phyloP scores from a whole-genome alignment of 2,888 invertebrate genomes.

The Theretra japonica region DNA sequence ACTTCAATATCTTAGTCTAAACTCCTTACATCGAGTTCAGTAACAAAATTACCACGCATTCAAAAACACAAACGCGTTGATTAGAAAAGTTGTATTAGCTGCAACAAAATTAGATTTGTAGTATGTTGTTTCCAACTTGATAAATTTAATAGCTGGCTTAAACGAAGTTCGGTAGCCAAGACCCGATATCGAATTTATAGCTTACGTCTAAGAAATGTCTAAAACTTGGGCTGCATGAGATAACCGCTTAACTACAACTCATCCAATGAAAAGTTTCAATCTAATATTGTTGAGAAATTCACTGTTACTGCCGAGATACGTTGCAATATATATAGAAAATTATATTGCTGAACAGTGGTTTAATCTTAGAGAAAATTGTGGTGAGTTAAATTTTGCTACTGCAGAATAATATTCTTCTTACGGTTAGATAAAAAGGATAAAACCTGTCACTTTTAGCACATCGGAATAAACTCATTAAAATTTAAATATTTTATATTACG shows the following conservation, averaged over 20 bases:
- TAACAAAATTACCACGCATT: not conserved
- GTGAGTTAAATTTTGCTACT: not conserved
- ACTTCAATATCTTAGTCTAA: too few species aligned
- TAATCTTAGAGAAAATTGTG: not conserved
- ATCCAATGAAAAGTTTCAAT: slow-evolving; percentile 11
- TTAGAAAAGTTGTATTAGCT: slow-evolving; percentile 4
- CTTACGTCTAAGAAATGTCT: slow-evolving; percentile 1
- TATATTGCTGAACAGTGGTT: not conserved
- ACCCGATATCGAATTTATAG: not conserved
- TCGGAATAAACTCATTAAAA: too few species aligned
- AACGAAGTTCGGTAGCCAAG: not conserved
- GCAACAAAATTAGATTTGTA: not conserved
- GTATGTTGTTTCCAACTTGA: too few species aligned
- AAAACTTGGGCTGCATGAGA: slow-evolving; percentile 4
- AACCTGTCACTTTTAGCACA: too few species aligned
- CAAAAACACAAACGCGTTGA: not conserved
- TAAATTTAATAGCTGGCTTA: not conserved
- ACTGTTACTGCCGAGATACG: slow-evolving; percentile 38
- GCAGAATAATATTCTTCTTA: not conserved
- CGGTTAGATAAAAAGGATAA: too few species aligned
- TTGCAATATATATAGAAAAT: not conserved
- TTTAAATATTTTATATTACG: too few species aligned
- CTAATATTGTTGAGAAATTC: not conserved
- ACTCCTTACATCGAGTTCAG: too few species aligned
- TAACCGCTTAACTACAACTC: not conserved